These are phyloP conservation scores for Cosmia trapezina DNA, from an alignment of 2,888 invertebrate species.

Conservation along the genomic window DNA sequence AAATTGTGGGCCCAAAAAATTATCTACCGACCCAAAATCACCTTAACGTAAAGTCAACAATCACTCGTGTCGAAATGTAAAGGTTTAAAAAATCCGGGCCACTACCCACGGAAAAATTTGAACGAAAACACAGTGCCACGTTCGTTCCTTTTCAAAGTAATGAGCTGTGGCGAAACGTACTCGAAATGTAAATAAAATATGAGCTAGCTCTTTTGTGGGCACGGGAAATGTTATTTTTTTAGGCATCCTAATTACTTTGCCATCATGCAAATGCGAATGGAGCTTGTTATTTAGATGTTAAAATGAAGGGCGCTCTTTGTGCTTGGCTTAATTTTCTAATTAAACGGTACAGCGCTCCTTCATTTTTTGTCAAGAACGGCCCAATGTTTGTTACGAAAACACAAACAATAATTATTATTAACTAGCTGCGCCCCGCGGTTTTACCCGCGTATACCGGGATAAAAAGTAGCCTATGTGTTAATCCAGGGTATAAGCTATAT, in stretches of 20 bases:
- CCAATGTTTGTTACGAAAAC: neutral
- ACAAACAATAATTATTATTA: neutral
- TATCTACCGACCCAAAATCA: conserved; percentile 7
- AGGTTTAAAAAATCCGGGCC: conserved; percentile 20
- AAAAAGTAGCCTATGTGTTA: too few species aligned
- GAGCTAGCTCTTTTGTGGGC: conserved; percentile 42
- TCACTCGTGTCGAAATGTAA: conserved; percentile 27
- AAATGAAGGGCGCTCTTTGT: conserved; percentile 22
- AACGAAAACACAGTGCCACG: conserved; percentile 38
- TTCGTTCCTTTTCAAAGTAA: conserved; percentile 57
- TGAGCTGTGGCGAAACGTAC: conserved; percentile 56
- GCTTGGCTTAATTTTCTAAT: conserved; percentile 28
- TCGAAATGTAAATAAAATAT: conserved; percentile 60
- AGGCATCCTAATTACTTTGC: conserved; percentile 42
- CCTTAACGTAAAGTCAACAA: conserved; percentile 20
- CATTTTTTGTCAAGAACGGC: neutral
- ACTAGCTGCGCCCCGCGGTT: too few species aligned
- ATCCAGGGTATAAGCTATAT: too few species aligned
- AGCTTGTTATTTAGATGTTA: conserved; percentile 46
- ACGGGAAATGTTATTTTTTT: conserved; percentile 44
- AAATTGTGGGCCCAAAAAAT: conserved; percentile 7
- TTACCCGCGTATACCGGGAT: too few species aligned
- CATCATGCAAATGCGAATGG: conserved; percentile 35
- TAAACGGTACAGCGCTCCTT: conserved; percentile 12
- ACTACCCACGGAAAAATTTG: neutral